These are phyloP conservation scores for Odontomyia ornata DNA, from an alignment of 2,888 invertebrate species.

Conservation along the genomic window DNA sequence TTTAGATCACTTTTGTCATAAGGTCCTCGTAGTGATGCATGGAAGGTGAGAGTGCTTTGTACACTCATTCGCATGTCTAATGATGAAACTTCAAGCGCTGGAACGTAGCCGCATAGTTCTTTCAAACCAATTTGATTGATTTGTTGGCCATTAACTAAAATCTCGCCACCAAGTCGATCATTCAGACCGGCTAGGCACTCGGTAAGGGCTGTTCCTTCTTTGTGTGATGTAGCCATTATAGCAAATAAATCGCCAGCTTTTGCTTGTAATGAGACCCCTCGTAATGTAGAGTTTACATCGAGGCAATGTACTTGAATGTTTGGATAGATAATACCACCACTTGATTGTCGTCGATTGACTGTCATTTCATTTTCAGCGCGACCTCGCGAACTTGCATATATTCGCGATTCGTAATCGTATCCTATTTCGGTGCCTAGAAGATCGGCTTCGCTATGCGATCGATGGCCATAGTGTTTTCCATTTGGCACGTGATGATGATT, in stretches of 20 bases:
- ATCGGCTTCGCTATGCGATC: conserved; percentile 89
- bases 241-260: conserved; percentile 91
- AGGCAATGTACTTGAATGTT: conserved; percentile 69
- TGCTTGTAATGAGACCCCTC: conserved; percentile 81
- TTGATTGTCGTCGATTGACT: conserved; percentile 58
- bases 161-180: conserved; percentile 76
- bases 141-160: conserved; percentile 87
- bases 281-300: conserved; percentile 82
- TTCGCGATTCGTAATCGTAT: conserved; percentile 61
- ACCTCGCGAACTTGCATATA: conserved; percentile 55
- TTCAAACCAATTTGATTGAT: conserved; percentile 76
- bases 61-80: conserved; percentile 81
- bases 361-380: conserved; percentile 47
- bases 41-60: conserved; percentile 87
- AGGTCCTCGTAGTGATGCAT: conserved; percentile 72
- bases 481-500: conserved; percentile 58
- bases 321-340: conserved; percentile 62
- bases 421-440: conserved; percentile 71
- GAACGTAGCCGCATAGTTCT: conserved; percentile 71
- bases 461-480: conserved; percentile 65
- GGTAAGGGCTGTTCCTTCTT: conserved; percentile 85
- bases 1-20: conserved; percentile 70
- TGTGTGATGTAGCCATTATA: conserved; percentile 87
- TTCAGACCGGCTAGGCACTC: conserved; percentile 83
- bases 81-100: conserved; percentile 60